Evolutionary conservation across 2,888 invertebrate species (phyloP).

Genomic region (Orchesella flavescens): DNA sequence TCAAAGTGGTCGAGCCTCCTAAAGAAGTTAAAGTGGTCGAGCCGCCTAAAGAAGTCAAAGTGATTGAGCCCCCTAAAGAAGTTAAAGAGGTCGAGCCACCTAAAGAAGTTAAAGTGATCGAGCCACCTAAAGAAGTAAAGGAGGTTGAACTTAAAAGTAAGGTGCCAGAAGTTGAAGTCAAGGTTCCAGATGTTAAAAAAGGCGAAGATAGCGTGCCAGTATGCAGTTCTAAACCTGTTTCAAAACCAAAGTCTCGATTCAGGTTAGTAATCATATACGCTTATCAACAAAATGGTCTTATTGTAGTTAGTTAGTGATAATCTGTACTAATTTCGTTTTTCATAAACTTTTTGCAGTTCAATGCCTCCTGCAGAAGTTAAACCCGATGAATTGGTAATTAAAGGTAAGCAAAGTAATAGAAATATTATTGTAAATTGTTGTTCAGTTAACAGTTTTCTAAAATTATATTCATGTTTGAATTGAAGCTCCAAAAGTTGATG

Average conservation of each 20-base stretch:
- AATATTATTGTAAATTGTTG: too few relatives aligned
- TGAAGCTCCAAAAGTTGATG: background rate
- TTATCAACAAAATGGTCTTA: too few relatives aligned
- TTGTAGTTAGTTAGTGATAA: too few relatives aligned
- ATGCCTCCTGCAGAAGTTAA: background rate
- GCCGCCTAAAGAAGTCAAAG: background rate
- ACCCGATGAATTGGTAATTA: background rate
- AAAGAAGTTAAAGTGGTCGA: background rate
- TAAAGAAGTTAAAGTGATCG: background rate
- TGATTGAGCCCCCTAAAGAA: slow-evolving; percentile 18
- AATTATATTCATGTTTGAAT: too few relatives aligned
- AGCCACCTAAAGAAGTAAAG: background rate
- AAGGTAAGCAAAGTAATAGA: background rate
- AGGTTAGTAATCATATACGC: too few relatives aligned
- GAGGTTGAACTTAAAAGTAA: background rate
- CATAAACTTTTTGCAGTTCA: background rate
- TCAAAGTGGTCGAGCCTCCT: background rate
- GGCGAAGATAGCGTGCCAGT: too few relatives aligned
- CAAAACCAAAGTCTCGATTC: too few relatives aligned
- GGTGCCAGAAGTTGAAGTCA: background rate
- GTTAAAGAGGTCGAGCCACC: background rate
- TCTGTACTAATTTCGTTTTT: too few relatives aligned
- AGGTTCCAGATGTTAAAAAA: too few relatives aligned
- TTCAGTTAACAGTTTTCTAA: too few relatives aligned
- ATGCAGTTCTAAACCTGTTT: too few relatives aligned